phyloP scores from a whole-genome alignment of 2,888 invertebrate species.

The Caenorhabditis becei region DNA sequence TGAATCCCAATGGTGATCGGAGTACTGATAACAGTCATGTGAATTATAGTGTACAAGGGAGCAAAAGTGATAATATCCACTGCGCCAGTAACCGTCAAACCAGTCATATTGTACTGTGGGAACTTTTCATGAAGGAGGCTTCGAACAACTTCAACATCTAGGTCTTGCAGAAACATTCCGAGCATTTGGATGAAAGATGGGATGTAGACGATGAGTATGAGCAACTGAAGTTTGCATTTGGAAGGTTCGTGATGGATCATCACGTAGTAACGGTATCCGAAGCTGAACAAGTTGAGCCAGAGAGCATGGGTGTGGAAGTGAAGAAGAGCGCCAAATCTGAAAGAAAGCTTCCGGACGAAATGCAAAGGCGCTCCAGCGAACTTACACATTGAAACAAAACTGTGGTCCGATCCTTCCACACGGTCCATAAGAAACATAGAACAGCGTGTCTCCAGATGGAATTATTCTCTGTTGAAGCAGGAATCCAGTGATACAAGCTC shows the following conservation, averaged over 20 bases:
- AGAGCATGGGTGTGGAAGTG: conserved; percentile 39
- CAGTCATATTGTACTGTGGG: conserved; percentile 27
- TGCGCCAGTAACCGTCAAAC: conserved; percentile 15
- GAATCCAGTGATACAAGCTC: conserved; percentile 13
- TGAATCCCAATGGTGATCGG: conserved; percentile 27
- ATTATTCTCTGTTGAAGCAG: conserved; percentile 31
- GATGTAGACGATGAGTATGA: conserved; percentile 20
- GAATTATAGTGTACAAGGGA: conserved; percentile 19
- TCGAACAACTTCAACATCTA: conserved; percentile 10
- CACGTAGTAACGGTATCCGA: conserved; percentile 28
- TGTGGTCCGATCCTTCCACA: not conserved
- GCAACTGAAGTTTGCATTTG: not conserved
- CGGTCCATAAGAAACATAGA: conserved; percentile 21
- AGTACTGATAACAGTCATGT: conserved; percentile 37
- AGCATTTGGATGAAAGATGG: conserved; percentile 28
- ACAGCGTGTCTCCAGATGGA: not conserved
- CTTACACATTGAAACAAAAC: conserved; percentile 31
- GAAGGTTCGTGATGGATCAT: not conserved
- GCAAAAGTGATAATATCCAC: conserved; percentile 16
- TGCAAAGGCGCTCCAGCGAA: not conserved
- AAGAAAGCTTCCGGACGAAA: no score
- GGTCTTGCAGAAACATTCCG: not conserved
- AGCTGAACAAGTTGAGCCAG: conserved; percentile 26
- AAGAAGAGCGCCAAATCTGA: conserved; percentile 26
- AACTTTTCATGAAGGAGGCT: not conserved